Evolutionary conservation across 2,888 invertebrate species (phyloP).

Genomic region (Rhogogaster chlorosoma): DNA sequence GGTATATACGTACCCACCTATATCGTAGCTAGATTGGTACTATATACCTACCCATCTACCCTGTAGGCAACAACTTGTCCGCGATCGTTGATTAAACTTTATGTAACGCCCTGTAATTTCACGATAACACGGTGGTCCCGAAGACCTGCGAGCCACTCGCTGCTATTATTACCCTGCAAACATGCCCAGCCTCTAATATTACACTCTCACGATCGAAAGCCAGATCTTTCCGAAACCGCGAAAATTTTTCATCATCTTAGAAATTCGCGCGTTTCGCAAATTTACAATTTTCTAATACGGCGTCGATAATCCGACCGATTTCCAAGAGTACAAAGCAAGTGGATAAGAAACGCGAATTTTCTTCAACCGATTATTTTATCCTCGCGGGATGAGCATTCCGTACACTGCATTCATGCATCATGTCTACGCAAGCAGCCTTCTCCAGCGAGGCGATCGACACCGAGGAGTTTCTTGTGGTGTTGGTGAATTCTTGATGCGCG

Average conservation of each 20-base stretch:
- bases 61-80: constrained; percentile 39
- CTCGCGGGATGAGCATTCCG: background rate
- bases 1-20: background rate
- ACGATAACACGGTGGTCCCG: constrained; percentile 37
- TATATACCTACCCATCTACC: background rate
- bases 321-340: no score
- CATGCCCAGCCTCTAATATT: background rate
- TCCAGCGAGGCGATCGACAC: background rate
- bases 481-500: constrained; percentile 14
- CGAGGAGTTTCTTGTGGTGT: background rate
- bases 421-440: background rate
- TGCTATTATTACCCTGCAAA: constrained; percentile 34
- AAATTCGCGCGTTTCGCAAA: background rate
- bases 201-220: background rate
- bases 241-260: background rate
- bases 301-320: no score
- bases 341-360: background rate
- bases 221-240: background rate
- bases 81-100: constrained; percentile 45
- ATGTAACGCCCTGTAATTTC: constrained; percentile 33
- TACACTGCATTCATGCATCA: constrained; percentile 17
- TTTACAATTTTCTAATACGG: background rate
- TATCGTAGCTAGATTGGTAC: background rate
- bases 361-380: no score
- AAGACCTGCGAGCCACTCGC: background rate